A percentile compares a stretch with the other conserved stretches of the same genome.
phyloP scores from a whole-genome alignment of 35 echinoderm and acorn worm genomes.

The Stichopus chloronotus region DNA sequence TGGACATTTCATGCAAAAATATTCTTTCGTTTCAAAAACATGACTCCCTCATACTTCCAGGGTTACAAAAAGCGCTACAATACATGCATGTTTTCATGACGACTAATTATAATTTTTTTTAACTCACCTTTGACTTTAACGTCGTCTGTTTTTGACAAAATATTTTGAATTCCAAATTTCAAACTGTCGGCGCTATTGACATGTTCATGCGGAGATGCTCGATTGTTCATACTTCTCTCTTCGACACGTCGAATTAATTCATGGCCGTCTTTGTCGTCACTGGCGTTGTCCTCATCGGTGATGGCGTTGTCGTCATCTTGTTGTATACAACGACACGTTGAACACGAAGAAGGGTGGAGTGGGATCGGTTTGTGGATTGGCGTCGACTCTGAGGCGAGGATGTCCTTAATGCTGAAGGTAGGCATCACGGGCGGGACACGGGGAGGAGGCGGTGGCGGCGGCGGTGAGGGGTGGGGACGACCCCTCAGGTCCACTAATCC shows the following conservation, averaged over 20 bases:
- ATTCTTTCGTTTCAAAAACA: too few species aligned
- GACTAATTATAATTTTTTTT: background rate
- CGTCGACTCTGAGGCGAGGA: slow-evolving; percentile 62
- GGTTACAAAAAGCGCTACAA: too few species aligned
- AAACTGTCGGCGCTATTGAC: slow-evolving; percentile 3
- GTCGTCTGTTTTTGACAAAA: slow-evolving; percentile 46
- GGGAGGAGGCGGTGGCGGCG: background rate
- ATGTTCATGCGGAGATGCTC: slow-evolving; percentile 38
- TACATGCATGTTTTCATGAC: too few species aligned
- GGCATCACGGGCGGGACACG: slow-evolving; percentile 47
- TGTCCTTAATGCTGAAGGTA: slow-evolving; percentile 86
- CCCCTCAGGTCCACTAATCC: slow-evolving; percentile 47
- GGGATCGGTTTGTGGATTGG: slow-evolving; percentile 88
- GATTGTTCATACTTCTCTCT: background rate
- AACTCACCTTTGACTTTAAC: slow-evolving; percentile 41
- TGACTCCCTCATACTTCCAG: too few species aligned
- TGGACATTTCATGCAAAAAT: too few species aligned
- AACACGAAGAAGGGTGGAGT: slow-evolving; percentile 77
- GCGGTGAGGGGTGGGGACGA: slow-evolving; percentile 15
- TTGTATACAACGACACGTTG: slow-evolving; percentile 78
- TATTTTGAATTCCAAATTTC: slow-evolving; percentile 63
- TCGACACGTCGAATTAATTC: too few species aligned
- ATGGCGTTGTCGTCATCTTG: slow-evolving; percentile 31
- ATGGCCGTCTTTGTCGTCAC: background rate
- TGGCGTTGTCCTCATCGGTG: background rate